Percentiles rank a stretch among this genome's conserved stretches.
These are phyloP conservation scores for Drosophila testacea DNA, from an alignment of 2,888 invertebrate species.

Conservation along the genomic window DNA sequence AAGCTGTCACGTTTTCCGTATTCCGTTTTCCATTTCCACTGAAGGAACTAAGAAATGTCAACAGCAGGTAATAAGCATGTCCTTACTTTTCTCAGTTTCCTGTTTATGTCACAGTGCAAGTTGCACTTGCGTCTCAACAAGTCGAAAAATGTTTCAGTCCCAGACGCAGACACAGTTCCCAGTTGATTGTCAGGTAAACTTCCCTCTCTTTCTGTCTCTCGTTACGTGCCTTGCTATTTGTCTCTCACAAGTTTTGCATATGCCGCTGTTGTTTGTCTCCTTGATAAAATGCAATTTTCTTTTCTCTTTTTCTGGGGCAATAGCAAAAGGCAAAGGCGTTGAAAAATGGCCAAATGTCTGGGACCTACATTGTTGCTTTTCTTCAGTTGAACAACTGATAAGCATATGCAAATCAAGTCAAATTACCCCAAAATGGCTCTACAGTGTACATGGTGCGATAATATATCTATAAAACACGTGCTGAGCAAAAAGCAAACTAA, in stretches of 20 bases:
- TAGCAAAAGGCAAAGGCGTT: slow-evolving; percentile 15
- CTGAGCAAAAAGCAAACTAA: neutral
- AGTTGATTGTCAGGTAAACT: slow-evolving; percentile 14
- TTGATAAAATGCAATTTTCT: slow-evolving; percentile 50
- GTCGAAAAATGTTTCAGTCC: slow-evolving; percentile 30
- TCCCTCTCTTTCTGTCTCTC: neutral
- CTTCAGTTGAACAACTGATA: slow-evolving; percentile 32
- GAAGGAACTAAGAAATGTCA: slow-evolving; percentile 56
- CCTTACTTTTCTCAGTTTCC: slow-evolving; percentile 56
- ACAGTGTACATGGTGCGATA: slow-evolving; percentile 8
- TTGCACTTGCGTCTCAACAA: slow-evolving; percentile 41
- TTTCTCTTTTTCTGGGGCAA: neutral
- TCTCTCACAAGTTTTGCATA: slow-evolving; percentile 20
- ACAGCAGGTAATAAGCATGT: slow-evolving; percentile 72
- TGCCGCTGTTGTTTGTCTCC: neutral
- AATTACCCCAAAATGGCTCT: slow-evolving; percentile 10
- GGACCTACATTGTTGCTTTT: neutral
- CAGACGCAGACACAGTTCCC: slow-evolving; percentile 1
- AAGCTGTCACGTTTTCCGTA: slow-evolving; percentile 57
- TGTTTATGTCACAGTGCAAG: slow-evolving; percentile 42
- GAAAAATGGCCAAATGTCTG: slow-evolving; percentile 24
- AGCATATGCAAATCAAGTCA: slow-evolving; percentile 59
- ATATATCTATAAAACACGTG: slow-evolving; percentile 30
- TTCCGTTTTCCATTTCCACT: slow-evolving; percentile 44
- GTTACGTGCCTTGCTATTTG: slow-evolving; percentile 20